A percentile compares a stretch with the other conserved stretches of the same genome.
These are phyloP conservation scores for Imbricaverruca yamaguchii DNA, from an alignment of 2,888 invertebrate genomes.

Conservation along the genomic window DNA sequence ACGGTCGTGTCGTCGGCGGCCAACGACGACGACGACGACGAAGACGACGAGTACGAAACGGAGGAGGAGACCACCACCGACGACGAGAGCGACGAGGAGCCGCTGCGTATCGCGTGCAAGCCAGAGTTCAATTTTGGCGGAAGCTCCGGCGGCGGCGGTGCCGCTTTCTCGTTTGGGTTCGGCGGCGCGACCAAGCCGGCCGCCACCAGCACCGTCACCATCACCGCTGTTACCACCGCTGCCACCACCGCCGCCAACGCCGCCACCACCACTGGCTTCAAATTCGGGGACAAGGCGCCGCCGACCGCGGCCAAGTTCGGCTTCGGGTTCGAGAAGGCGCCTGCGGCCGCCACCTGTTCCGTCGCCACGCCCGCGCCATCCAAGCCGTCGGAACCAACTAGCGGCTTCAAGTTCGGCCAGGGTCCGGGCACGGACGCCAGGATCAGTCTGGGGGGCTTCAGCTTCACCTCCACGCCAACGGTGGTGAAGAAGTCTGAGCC, in stretches of 20 bases:
- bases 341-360: neutral
- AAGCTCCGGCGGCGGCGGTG: too few species aligned
- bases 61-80: neutral
- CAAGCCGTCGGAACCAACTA: neutral
- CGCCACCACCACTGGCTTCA: neutral
- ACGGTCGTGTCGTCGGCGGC: neutral
- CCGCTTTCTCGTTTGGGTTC: conserved; percentile 21
- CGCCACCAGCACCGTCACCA: neutral
- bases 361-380: neutral
- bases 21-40: neutral
- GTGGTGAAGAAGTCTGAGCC: conserved; percentile 26
- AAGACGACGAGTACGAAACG: neutral
- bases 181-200: neutral
- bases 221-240: neutral
- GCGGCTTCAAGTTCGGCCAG: conserved; percentile 1
- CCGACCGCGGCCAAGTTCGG: neutral
- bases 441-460: conserved; percentile 30
- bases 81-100: neutral
- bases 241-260: neutral
- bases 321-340: neutral
- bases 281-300: neutral
- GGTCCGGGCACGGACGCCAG: neutral
- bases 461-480: conserved; percentile 31
- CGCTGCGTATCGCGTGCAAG: conserved; percentile 1
- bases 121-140: conserved; percentile 3